Conservation (phyloP, 2,888 invertebrate species). For the Gortyna flavago region DNA sequence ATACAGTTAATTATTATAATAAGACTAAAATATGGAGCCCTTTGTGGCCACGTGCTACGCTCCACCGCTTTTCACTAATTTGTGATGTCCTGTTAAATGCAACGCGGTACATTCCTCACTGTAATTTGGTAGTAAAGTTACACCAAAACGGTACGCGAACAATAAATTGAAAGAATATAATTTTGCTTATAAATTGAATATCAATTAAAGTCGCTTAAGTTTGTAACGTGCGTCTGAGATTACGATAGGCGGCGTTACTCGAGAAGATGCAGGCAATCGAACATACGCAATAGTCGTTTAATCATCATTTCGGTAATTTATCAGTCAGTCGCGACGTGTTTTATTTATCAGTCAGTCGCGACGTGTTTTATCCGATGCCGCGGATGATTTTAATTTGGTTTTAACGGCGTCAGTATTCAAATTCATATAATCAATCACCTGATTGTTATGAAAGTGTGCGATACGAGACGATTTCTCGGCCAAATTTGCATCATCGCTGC, state of each 20-base stretch:
- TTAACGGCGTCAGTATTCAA: slow-evolving; percentile 88
- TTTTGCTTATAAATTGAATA: slow-evolving; percentile 63
- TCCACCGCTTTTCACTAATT: slow-evolving; percentile 85
- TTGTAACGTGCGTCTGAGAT: slow-evolving; percentile 71
- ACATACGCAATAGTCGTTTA: slow-evolving; percentile 82
- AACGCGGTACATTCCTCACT: slow-evolving; percentile 48
- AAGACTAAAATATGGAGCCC: slow-evolving; percentile 80
- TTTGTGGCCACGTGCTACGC: slow-evolving; percentile 81
- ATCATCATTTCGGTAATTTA: slow-evolving; percentile 87
- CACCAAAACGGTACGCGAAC: slow-evolving; percentile 22
- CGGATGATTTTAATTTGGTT: slow-evolving; percentile 88
- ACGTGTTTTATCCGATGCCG: slow-evolving; percentile 87
- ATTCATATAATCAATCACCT: slow-evolving; percentile 89
- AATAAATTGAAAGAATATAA: slow-evolving; percentile 55
- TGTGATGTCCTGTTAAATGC: slow-evolving; percentile 84
- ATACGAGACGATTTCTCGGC: slow-evolving; percentile 86
- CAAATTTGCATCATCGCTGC: slow-evolving; percentile 86
- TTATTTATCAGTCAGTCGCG: slow-evolving; percentile 86
- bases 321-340: slow-evolving; percentile 85
- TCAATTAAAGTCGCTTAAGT: slow-evolving; percentile 71
- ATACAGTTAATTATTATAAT: slow-evolving; percentile 88
- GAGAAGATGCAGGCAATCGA: slow-evolving; percentile 49
- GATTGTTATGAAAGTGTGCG: slow-evolving; percentile 89
- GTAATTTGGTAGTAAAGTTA: slow-evolving; percentile 31
- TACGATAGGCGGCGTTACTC: slow-evolving; percentile 66